Evolutionary conservation across 2,113 vertebrate genomes (phyloP).

Genomic region (Protobothrops flavoviridis): DNA sequence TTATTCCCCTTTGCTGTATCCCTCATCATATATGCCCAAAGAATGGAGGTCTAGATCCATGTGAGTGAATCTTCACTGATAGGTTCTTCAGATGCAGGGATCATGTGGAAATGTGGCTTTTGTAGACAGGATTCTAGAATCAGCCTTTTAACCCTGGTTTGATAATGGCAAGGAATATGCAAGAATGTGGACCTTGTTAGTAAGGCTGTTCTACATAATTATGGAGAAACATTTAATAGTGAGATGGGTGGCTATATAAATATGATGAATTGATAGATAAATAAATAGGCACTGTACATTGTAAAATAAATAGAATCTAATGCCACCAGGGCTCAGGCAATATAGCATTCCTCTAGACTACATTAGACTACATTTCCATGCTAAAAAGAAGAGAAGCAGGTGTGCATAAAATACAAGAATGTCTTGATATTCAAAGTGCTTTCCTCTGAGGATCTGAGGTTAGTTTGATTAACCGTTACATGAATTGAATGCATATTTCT

Average conservation of each 20-base stretch:
- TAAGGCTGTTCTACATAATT: background rate
- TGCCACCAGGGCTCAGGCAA: background rate
- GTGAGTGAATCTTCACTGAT: background rate
- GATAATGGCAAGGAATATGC: background rate
- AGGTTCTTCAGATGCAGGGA: background rate
- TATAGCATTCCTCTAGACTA: background rate
- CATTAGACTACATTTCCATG: background rate
- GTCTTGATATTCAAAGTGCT: background rate
- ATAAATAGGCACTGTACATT: background rate
- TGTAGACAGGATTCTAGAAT: background rate
- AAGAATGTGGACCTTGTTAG: background rate
- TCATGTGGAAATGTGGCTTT: background rate
- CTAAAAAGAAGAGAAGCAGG: background rate
- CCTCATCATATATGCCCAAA: background rate
- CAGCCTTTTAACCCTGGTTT: background rate
- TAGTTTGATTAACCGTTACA: background rate
- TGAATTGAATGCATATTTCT: background rate
- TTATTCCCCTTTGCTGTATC: background rate
- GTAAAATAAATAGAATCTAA: background rate
- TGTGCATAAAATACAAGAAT: background rate
- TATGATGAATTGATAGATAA: background rate
- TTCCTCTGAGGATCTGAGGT: background rate
- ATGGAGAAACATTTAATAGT: background rate
- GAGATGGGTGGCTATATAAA: background rate
- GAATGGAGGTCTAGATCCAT: background rate